Evolutionary conservation across 2,797 vertebrate species (phyloP).

Genomic region (Bradypodion ventrale): DNA sequence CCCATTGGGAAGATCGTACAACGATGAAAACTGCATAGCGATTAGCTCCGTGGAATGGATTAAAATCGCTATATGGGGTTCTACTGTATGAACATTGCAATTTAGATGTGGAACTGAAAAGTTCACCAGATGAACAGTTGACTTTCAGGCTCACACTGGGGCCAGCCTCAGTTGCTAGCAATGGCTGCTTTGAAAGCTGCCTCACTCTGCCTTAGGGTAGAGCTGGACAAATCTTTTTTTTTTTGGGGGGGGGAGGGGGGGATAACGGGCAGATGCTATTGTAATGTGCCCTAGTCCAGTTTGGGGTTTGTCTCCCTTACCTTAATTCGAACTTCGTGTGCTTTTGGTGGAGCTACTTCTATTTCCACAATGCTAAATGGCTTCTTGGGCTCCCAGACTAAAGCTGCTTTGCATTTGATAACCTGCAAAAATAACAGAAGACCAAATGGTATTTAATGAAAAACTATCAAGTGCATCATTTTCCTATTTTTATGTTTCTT

Average conservation of each 20-base stretch:
- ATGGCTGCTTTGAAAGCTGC: neutral
- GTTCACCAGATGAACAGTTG: too few relatives aligned
- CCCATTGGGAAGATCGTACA: too few relatives aligned
- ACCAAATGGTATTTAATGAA: neutral
- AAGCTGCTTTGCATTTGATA: conserved; percentile 91
- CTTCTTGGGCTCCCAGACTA: conserved; percentile 83
- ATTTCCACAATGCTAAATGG: conserved; percentile 88
- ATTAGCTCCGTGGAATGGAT: too few relatives aligned
- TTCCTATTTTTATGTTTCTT: neutral
- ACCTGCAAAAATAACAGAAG: conserved; percentile 73
- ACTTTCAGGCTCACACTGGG: too few relatives aligned
- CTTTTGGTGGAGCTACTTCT: conserved; percentile 87
- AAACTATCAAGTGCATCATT: neutral
- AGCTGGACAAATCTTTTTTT: neutral
- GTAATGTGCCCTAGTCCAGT: neutral
- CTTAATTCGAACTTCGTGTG: conserved; percentile 89
- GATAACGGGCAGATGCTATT: neutral
- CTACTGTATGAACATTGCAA: too few relatives aligned
- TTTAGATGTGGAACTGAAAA: too few relatives aligned
- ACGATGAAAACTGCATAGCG: too few relatives aligned
- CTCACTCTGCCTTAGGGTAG: too few relatives aligned
- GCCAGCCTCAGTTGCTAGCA: neutral
- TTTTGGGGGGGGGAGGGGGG: too few relatives aligned
- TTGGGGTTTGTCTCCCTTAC: conserved; percentile 66
- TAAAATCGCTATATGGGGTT: too few relatives aligned